Evolutionary conservation across 2,113 vertebrate species (phyloP).

Genomic region (Arenaria interpres): DNA sequence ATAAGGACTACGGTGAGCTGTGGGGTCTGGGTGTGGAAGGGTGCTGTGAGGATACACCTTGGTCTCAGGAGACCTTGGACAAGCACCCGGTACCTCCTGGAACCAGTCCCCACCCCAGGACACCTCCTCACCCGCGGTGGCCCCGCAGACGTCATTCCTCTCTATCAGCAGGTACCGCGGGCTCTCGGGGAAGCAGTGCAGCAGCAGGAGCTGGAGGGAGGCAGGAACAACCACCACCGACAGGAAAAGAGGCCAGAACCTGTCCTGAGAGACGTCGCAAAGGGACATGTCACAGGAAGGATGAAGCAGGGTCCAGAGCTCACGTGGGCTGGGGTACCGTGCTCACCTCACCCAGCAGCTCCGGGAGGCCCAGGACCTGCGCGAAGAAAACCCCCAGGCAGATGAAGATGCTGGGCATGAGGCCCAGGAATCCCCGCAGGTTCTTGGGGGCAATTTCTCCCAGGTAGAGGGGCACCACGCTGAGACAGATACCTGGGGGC

Average conservation of each 20-base stretch:
- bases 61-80: not conserved
- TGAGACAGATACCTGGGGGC: conserved; percentile 83
- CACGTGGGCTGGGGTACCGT: rapidly evolving
- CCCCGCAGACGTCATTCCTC: conserved; percentile 75
- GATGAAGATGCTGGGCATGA: conserved; percentile 89
- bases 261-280: conserved; percentile 73
- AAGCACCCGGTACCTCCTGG: rapidly evolving
- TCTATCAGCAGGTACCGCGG: conserved; percentile 90
- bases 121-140: conserved; percentile 78
- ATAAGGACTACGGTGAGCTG: not conserved
- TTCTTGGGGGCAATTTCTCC: conserved; percentile 89
- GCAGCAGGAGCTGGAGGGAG: conserved; percentile 81
- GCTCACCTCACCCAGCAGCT: conserved; percentile 85
- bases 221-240: conserved; percentile 81
- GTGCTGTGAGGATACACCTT: not conserved
- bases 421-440: conserved; percentile 85
- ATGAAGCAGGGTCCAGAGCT: not conserved
- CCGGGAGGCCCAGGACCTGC: conserved; percentile 85
- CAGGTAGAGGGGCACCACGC: conserved; percentile 90
- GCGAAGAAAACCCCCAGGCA: conserved; percentile 88
- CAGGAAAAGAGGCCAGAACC: conserved; percentile 86
- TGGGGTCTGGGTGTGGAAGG: not conserved
- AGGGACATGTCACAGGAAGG: rapidly evolving
- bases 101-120: not conserved
- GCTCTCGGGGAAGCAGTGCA: conserved; percentile 91